Percentiles rank a stretch among this genome's conserved stretches.
Evolutionary conservation across 2,113 vertebrate species (phyloP).

Genomic region (Hemibagrus wyckioides): DNA sequence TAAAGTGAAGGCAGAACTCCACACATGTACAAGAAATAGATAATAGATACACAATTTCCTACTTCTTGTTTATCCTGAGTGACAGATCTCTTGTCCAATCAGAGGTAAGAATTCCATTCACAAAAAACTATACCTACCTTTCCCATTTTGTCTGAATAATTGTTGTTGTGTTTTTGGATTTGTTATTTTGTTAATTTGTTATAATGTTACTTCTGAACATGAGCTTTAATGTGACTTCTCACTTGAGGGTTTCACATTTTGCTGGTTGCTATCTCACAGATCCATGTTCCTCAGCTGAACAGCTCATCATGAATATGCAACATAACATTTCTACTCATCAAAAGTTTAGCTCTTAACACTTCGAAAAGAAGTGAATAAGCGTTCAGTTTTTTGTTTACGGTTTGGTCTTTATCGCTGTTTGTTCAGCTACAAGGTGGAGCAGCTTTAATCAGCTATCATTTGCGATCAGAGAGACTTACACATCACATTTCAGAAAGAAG

Average conservation of each 20-base stretch:
- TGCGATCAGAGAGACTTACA: not conserved
- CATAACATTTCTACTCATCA: not conserved
- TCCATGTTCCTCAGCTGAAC: not conserved
- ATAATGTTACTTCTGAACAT: not conserved
- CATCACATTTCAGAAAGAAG: not conserved
- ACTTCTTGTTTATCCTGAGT: too few species aligned
- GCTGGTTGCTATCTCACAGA: not conserved
- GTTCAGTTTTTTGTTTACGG: too few species aligned
- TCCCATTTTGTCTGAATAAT: too few species aligned
- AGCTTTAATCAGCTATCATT: not conserved
- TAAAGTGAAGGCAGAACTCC: too few species aligned
- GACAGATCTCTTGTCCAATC: too few species aligned
- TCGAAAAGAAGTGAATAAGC: not conserved
- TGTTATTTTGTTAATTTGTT: too few species aligned
- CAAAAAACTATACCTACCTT: too few species aligned
- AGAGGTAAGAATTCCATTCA: too few species aligned
- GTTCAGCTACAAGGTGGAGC: conserved; percentile 16
- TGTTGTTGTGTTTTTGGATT: too few species aligned
- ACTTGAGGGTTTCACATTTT: too few species aligned
- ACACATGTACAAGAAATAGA: too few species aligned
- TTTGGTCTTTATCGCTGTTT: not conserved
- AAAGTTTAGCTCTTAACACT: not conserved
- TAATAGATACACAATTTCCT: too few species aligned
- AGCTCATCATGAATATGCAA: conserved; percentile 5
- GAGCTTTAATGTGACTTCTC: not conserved